Base-by-base conservation (phyloP, 2,888 invertebrate genomes). In the Habroteleia sp. region DNA sequence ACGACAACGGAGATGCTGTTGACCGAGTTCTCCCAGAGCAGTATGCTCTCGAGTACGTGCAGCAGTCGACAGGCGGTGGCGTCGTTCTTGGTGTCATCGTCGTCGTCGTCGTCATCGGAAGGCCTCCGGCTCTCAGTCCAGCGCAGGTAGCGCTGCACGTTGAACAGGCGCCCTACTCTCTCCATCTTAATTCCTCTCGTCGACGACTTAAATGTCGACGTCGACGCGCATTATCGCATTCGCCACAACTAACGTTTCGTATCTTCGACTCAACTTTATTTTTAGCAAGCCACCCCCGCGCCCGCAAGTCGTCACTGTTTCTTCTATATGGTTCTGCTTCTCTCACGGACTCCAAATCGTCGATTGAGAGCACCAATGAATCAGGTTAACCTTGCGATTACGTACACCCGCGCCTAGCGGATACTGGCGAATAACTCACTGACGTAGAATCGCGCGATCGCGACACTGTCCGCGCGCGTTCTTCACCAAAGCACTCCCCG, bases 21-120 rank as follows among this genome's bases (percentile, higher is more conserved):
- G 74, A 82, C 78, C 37, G 83, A 80, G 68, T 85, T 84, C 58
- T 87, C 85, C 87, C 86, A 86, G 13, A 87, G 77, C 3, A 87
- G 68, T 35, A 85, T 82, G 65, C 84, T 84, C 79, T 85, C 84
- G 65, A 86, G 58, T 44, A 84, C 77, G 8, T 50, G 77, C 8
- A 83, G 74, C 23, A 85, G 68, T 42, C 76, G 83, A 41, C 68
- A 72, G n/a, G 42, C 50, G 5, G 27, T 8, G 48, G 17, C 33
- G 56, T 35, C 31, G 29, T 17, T 13, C 6, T 20, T 50, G n/a
- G n/a, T n/a, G 37, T 52, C 71, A 42, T 56, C 56, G 46, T 66
- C 60, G 33, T 76, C 27, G 80, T 20, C 31, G 25, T 74, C 62
- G 16, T 79, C 76, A 39, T 73, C 56, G 35, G 52, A 4, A 35